Evolutionary conservation across 2,797 vertebrate species (phyloP), one percentile per base, ranked within the genome.

Genomic region (Ctenopoma kingsleyae): DNA sequence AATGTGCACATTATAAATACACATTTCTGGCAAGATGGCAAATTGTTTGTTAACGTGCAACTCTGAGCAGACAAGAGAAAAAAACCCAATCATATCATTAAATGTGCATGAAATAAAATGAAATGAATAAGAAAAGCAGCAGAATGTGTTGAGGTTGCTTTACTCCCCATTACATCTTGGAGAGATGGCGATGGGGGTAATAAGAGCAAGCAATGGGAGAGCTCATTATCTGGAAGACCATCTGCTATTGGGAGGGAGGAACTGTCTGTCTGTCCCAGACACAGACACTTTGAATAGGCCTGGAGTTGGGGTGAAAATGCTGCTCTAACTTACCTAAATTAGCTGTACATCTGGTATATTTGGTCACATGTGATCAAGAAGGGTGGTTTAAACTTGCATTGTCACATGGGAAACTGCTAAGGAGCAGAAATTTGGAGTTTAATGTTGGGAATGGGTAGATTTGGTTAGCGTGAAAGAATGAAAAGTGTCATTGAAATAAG

Each of bases 171-270:
- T 65, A 70, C 69, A 65, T 74, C 71, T 67, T 35, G 77, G 82
- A 74, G 80, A 62, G 64, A 66, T 73, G 82, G 77, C 77, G 82
- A 67, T 51, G 84, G 79, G 82, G 80, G 75, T 86, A 83, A 86
- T 83, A 82, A 85, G 82, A 81, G 81, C 84, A 67, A 84, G 82
- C 84, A 87, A 84, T 84, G 78, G 81, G 86, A 85, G 88, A 87
- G 87, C 89, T 90, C 86, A 92, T 92, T 91, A 92, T 92, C 85
- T 86, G 83, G 85, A 74, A 77, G 86, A 80, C 91, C 91, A 91
- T 92, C 91, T 92, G 91, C 86, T 87, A 70, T 74, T 53, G 84
- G 86, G 86, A 89, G 83, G 87, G 87, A 84, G 83, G 83, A 81
- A 55, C 74, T 87, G 88, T 91, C 83, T 87, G 83, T 87, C 78